Evolutionary conservation across 2,888 invertebrate genomes (phyloP).

Genomic region (Boloria selene): DNA sequence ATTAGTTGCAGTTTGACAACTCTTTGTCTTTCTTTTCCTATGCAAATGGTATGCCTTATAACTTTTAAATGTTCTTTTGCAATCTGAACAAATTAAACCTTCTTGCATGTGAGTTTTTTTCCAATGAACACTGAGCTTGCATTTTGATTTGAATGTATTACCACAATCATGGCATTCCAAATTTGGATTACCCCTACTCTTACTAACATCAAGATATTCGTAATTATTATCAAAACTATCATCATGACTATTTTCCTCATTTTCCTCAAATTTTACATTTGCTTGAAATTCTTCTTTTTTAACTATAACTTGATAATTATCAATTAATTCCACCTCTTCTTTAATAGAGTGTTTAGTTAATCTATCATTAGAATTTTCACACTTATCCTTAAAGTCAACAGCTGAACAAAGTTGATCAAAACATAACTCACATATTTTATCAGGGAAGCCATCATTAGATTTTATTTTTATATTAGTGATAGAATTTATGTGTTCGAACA

Average conservation of each 20-base stretch:
- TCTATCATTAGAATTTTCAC: conserved; percentile 41
- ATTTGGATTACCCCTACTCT: conserved; percentile 49
- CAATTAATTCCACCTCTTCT: conserved; percentile 11
- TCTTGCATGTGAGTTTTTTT: conserved; percentile 49
- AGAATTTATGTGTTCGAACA: conserved; percentile 59
- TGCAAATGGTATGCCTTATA: conserved; percentile 54
- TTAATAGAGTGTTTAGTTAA: conserved; percentile 9
- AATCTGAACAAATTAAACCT: conserved; percentile 47
- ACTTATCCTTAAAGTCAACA: conserved; percentile 61
- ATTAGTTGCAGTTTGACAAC: conserved; percentile 47
- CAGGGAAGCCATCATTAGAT: conserved; percentile 61
- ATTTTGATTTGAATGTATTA: conserved; percentile 53
- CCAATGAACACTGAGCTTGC: conserved; percentile 58
- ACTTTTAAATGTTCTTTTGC: conserved; percentile 54
- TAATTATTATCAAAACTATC: conserved; percentile 11
- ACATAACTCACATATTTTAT: conserved; percentile 62
- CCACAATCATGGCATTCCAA: conserved; percentile 59
- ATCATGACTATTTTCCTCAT: conserved; percentile 34
- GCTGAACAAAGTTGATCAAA: conserved; percentile 61
- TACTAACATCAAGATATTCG: conserved; percentile 16
- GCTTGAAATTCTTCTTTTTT: conserved; percentile 47
- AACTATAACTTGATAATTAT: conserved; percentile 32
- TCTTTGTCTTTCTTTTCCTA: conserved; percentile 42
- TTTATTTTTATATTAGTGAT: conserved; percentile 60
- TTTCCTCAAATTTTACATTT: conserved; percentile 36